phyloP scores from a whole-genome alignment of 2,797 vertebrate species.

The Anguilla anguilla region DNA sequence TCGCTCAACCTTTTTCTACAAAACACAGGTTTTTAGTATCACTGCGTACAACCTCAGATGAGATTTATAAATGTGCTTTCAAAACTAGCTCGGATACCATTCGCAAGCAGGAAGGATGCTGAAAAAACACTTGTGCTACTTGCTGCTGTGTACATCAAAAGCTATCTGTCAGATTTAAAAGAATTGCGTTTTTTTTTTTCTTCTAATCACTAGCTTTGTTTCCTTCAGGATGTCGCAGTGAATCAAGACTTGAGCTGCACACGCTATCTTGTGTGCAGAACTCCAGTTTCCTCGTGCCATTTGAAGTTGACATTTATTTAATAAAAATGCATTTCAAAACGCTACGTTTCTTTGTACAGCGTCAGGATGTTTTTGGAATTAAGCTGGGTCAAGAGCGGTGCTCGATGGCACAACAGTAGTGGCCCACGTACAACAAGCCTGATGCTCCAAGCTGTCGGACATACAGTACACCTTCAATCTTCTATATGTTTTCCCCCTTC shows the following conservation, averaged over 20 bases:
- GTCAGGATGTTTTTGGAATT: not conserved
- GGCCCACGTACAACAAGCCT: too few relatives aligned
- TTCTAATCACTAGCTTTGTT: not conserved
- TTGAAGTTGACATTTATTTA: not conserved
- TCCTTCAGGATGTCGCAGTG: not conserved
- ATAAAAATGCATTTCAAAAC: not conserved
- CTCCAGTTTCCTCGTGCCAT: not conserved
- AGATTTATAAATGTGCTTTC: slow-evolving; percentile 66
- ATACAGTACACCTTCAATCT: too few relatives aligned
- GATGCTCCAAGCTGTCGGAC: too few relatives aligned
- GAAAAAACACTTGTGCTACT: not conserved
- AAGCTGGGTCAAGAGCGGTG: not conserved
- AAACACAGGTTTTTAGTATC: slow-evolving; percentile 64
- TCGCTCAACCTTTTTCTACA: slow-evolving; percentile 59
- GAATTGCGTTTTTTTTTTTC: not conserved
- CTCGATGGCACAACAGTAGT: not conserved
- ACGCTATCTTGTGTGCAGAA: not conserved
- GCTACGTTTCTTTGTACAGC: not conserved
- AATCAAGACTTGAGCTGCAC: not conserved
- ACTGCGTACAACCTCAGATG: slow-evolving; percentile 67
- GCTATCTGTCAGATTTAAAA: not conserved
- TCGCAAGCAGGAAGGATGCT: not conserved
- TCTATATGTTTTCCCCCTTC: too few relatives aligned
- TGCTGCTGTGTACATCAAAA: not conserved
- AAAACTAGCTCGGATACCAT: not conserved